A percentile compares a stretch with the other conserved stretches of the same genome.
phyloP scores from a whole-genome alignment of 2,888 invertebrate genomes.

The Willowsia nigromaculata region DNA sequence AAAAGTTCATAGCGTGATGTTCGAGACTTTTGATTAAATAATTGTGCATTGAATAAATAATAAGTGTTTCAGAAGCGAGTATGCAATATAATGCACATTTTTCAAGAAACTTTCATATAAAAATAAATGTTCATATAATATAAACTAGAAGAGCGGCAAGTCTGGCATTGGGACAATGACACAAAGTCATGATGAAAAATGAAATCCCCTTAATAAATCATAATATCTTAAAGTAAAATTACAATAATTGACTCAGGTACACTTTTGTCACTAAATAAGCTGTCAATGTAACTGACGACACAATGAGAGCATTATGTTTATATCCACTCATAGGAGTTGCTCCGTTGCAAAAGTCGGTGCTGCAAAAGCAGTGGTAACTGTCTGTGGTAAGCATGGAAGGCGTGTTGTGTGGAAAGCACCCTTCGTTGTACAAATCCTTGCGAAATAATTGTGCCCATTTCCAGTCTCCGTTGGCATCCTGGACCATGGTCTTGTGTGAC shows the following conservation, averaged over 20 bases:
- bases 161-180: too few relatives aligned
- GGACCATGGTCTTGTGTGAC: conserved; percentile 75
- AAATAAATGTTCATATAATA: too few relatives aligned
- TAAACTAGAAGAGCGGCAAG: too few relatives aligned
- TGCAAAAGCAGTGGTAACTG: conserved; percentile 75
- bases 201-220: too few relatives aligned
- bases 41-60: too few relatives aligned
- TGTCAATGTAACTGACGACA: background rate
- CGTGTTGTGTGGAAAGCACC: conserved; percentile 72
- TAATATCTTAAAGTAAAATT: background rate
- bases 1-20: too few relatives aligned
- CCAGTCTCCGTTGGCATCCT: conserved; percentile 74
- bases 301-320: background rate
- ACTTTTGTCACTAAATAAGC: background rate
- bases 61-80: too few relatives aligned
- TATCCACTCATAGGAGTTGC: background rate
- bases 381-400: conserved; percentile 76
- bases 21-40: too few relatives aligned
- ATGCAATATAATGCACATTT: too few relatives aligned
- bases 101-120: too few relatives aligned
- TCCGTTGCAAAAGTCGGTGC: conserved; percentile 74
- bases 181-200: too few relatives aligned
- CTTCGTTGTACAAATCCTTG: conserved; percentile 74
- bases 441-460: conserved; percentile 75
- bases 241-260: conserved; percentile 14